Evolutionary conservation across 2,888 invertebrate species (phyloP).

Genomic region (Andrena praecox): DNA sequence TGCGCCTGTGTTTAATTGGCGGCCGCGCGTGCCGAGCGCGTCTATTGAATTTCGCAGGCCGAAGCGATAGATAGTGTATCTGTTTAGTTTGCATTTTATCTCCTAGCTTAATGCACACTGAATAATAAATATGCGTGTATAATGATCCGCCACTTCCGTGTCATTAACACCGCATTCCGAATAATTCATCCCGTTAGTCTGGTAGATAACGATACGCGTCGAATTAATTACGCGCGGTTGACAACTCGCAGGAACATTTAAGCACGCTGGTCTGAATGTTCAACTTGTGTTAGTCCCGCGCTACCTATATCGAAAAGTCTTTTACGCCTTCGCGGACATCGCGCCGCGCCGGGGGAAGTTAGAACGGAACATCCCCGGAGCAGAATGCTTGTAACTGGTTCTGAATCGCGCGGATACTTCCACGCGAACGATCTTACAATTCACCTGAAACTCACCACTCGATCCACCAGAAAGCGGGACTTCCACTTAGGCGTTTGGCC

Average conservation of each 20-base stretch:
- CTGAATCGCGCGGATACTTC: background rate
- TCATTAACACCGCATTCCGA: constrained; percentile 23
- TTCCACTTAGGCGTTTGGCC: background rate
- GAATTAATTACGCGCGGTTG: background rate
- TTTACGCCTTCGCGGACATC: background rate
- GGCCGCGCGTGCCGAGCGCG: constrained; percentile 38
- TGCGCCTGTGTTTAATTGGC: constrained; percentile 46
- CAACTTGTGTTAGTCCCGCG: background rate
- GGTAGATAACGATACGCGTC: constrained; percentile 4
- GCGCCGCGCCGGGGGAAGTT: background rate
- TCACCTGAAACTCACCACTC: background rate
- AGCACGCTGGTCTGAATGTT: background rate
- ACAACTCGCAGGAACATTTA: background rate
- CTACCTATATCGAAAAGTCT: background rate
- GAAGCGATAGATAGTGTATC: constrained; percentile 4
- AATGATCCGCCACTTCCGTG: constrained; percentile 21
- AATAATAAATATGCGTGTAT: background rate
- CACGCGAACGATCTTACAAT: background rate
- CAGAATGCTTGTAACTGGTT: too few relatives aligned
- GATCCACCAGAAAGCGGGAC: background rate
- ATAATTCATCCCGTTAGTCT: constrained; percentile 20
- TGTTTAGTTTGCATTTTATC: constrained; percentile 21
- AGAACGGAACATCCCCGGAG: too few relatives aligned
- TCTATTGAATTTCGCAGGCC: constrained; percentile 38
- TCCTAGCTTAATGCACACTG: background rate